phyloP scores from a whole-genome alignment of 2,113 vertebrate genomes.

The Platichthys flesus region DNA sequence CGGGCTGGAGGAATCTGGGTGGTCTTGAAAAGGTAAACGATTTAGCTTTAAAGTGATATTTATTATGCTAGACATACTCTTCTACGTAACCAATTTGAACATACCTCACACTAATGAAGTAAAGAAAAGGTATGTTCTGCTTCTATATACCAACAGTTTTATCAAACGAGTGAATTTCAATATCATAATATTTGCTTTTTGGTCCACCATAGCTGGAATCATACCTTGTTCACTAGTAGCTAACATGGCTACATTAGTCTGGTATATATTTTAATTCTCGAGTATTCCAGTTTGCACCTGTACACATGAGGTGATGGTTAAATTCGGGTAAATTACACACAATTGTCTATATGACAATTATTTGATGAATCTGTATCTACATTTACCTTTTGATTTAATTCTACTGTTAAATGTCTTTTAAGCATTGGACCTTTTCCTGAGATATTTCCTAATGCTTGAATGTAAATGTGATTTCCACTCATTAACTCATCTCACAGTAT shows the following conservation, averaged over 20 bases:
- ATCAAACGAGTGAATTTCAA: neutral
- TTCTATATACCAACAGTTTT: conserved; percentile 9
- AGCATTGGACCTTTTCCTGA: neutral
- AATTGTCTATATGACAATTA: neutral
- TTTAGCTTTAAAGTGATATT: neutral
- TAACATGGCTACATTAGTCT: neutral
- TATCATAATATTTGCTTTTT: neutral
- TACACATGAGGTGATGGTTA: too few relatives aligned
- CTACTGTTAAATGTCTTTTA: too few relatives aligned
- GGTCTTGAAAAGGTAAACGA: neutral
- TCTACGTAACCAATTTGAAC: neutral
- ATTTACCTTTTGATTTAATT: too few relatives aligned
- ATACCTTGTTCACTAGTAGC: neutral
- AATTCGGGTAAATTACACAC: too few relatives aligned
- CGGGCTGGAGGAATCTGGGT: neutral
- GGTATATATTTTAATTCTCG: neutral
- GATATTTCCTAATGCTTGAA: neutral
- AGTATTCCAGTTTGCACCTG: neutral
- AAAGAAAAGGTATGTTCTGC: too few relatives aligned
- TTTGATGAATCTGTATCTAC: neutral
- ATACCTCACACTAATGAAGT: too few relatives aligned
- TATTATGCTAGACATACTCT: neutral
- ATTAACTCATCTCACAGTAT: neutral
- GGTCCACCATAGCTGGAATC: conserved; percentile 30
- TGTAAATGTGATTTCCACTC: neutral